Base-by-base conservation (phyloP, 1,140 invertebrate genomes). In the Popillia japonica region DNA sequence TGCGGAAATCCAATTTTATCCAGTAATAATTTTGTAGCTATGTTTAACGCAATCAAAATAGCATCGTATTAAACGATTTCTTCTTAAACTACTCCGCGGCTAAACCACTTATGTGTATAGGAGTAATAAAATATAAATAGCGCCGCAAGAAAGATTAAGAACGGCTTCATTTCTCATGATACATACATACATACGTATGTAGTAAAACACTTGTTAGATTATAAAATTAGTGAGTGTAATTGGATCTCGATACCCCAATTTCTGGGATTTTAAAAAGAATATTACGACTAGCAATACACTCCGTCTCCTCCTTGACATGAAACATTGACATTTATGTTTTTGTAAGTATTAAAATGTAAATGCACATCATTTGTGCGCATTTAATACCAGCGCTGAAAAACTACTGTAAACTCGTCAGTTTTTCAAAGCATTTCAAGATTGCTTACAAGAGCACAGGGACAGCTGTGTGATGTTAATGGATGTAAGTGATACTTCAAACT, bases 191-290 rank as follows among this genome's bases (percentile, higher is more conserved):
- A 34, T 8, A 8, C 61, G 11, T 68, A 68, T 68, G 20, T 68
- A 34, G 22, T 68, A 68, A 23, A 68, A 68, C 61, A 68, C 61
- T 68, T 68, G 61, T 68, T 68, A 22, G 27, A 68, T 68, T 68
- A 68, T 22, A 22, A 68, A 68, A 68, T 68, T n/a, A 27, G 61
- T 68, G 22, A 22, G 22, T 9, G 61, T 68, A 68, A 68, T 68
- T 68, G 27, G 22, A 68, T 22, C 27, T 22, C 23, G 22, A 68
- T 68, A 68, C 61, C 61, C 61, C 22, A 23, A 68, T 68, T 68
- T 34, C 20, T 11, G 61, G 27, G 61, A 22, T 68, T 68, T 68
- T 23, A 68, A 68, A 68, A 14, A 22, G 20, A 68, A 68, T 68
- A 34, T 68, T 22, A 10, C 14, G 61, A 68, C 27, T 68, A 68